Evolutionary conservation across 1,140 invertebrate genomes (phyloP).

Genomic region (Rhyacophila brunnea): DNA sequence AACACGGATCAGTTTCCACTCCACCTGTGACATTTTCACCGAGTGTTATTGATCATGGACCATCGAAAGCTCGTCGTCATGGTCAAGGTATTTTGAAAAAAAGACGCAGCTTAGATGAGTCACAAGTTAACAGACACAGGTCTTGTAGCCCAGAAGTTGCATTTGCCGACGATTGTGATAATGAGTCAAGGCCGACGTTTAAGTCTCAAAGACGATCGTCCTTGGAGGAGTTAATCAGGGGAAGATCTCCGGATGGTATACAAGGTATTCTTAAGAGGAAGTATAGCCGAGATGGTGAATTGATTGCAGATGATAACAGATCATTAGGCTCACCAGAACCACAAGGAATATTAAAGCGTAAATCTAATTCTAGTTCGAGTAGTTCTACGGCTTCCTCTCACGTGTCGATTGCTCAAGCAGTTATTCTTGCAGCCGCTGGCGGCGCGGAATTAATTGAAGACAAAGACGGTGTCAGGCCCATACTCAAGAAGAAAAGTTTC

Average conservation of each 20-base stretch:
- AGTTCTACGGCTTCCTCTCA: constrained; percentile 59
- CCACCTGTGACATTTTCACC: constrained; percentile 72
- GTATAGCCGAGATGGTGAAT: constrained; percentile 51
- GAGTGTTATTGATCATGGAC: constrained; percentile 60
- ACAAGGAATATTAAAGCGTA: constrained; percentile 74
- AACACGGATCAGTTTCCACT: constrained; percentile 54
- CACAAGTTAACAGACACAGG: constrained; percentile 64
- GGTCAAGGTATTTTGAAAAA: constrained; percentile 79
- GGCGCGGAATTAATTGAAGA: constrained; percentile 57
- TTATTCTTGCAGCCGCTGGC: constrained; percentile 64
- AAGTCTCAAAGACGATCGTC: constrained; percentile 69
- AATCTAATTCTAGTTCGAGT: constrained; percentile 62
- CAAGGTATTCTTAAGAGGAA: constrained; percentile 54
- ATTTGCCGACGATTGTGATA: constrained; percentile 56
- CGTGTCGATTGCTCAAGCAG: constrained; percentile 69
- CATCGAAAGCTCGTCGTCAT: constrained; percentile 55
- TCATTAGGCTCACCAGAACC: constrained; percentile 63
- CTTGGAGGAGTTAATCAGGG: constrained; percentile 64
- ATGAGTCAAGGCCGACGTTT: constrained; percentile 64
- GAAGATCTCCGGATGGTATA: constrained; percentile 56
- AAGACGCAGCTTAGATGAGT: constrained; percentile 74
- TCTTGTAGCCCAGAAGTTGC: constrained; percentile 68
- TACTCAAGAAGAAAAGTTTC: constrained; percentile 77
- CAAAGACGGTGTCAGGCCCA: constrained; percentile 70
- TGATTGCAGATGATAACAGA: constrained; percentile 46